Conservation (phyloP, 2,888 invertebrate genomes). For the Incurvaria masculella region DNA sequence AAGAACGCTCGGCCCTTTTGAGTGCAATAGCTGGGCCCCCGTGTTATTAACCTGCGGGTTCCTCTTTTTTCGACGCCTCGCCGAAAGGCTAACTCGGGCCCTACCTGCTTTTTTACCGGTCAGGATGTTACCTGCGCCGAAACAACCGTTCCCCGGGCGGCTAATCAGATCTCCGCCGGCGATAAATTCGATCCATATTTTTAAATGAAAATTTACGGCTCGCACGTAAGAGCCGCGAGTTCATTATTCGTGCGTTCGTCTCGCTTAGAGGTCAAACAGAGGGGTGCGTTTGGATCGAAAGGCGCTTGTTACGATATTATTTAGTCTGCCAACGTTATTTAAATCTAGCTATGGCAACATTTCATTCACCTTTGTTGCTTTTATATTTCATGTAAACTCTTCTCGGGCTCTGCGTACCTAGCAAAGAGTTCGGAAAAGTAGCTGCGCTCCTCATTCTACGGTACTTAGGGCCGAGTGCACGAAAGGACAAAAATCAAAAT, state of each 20-base stretch:
- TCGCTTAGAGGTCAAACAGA: background rate
- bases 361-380: no score
- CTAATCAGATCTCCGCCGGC: constrained; percentile 36
- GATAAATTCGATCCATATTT: constrained; percentile 44
- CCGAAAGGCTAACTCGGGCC: constrained; percentile 24
- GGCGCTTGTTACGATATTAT: background rate
- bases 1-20: background rate
- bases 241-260: constrained; percentile 38
- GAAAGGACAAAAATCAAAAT: no score
- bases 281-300: constrained; percentile 2
- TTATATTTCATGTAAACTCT: no score
- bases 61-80: background rate
- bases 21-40: background rate
- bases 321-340: no score
- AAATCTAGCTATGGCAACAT: no score
- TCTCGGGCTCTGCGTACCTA: no score
- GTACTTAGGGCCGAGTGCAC: no score
- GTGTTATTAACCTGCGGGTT: background rate
- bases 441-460: no score
- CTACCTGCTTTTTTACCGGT: constrained; percentile 30
- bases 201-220: constrained; percentile 33
- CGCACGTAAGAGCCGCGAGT: constrained; percentile 20
- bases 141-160: constrained; percentile 19
- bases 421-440: no score
- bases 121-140: constrained; percentile 19